phyloP scores from a whole-genome alignment of 2,113 vertebrate species.

The Chionodraco myersi region DNA sequence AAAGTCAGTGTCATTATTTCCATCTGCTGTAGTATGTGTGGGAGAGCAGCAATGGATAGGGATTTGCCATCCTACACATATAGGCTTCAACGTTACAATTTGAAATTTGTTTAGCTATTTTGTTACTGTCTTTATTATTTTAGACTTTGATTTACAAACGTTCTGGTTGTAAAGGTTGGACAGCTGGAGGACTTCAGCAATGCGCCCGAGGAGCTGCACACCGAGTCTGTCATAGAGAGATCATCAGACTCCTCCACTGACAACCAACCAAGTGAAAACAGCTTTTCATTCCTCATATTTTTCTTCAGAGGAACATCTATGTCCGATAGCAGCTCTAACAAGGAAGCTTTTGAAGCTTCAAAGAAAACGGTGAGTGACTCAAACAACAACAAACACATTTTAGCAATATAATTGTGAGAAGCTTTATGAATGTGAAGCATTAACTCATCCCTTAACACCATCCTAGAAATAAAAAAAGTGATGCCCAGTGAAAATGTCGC shows the following conservation, averaged over 20 bases:
- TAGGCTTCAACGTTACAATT: too few species aligned
- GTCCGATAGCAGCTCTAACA: slow-evolving; percentile 62
- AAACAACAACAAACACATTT: background rate
- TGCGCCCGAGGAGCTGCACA: slow-evolving; percentile 22
- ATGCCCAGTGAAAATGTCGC: background rate
- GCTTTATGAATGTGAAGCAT: background rate
- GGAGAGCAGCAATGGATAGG: background rate
- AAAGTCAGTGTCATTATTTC: background rate
- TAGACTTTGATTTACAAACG: background rate
- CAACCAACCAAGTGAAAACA: rapidly evolving
- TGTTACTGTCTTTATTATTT: background rate
- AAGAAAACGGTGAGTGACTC: slow-evolving; percentile 82
- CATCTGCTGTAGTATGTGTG: background rate
- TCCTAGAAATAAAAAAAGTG: background rate
- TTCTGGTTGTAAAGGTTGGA: slow-evolving; percentile 80
- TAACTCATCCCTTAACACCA: background rate
- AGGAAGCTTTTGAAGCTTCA: slow-evolving; percentile 85
- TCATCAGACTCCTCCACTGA: rapidly evolving
- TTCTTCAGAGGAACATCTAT: slow-evolving; percentile 3
- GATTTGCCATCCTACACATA: background rate
- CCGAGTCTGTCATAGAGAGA: slow-evolving; percentile 21
- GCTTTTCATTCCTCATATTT: slow-evolving; percentile 58
- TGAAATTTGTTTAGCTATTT: background rate
- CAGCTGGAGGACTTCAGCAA: slow-evolving; percentile 77
- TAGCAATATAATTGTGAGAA: too few species aligned